Conservation (phyloP, 2,113 vertebrate genomes). For the Dicentrarchus labrax region DNA sequence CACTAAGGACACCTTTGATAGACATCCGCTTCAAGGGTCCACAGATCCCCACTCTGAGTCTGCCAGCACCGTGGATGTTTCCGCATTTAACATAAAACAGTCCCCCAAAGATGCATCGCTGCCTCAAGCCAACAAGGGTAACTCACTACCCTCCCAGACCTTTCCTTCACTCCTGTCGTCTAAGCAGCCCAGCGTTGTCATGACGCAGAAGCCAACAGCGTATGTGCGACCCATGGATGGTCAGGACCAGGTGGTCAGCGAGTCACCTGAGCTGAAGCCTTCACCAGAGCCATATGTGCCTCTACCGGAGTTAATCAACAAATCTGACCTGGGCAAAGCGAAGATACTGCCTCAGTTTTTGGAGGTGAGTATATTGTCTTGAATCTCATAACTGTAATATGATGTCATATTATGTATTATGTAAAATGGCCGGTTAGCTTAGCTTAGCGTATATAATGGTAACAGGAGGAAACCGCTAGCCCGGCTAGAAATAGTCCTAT, state of each 20-base stretch:
- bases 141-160: conserved; percentile 86
- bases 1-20: conserved; percentile 48
- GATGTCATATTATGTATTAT: neutral
- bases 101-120: conserved; percentile 70
- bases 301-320: conserved; percentile 83
- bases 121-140: conserved; percentile 74
- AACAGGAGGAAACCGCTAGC: neutral
- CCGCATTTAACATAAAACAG: conserved; percentile 67
- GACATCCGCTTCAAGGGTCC: conserved; percentile 46
- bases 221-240: conserved; percentile 97
- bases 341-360: conserved; percentile 85
- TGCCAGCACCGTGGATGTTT: conserved; percentile 56
- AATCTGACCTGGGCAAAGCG: conserved; percentile 84
- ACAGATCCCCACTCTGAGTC: conserved; percentile 35
- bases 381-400: neutral
- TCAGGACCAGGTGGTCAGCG: conserved; percentile 90
- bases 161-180: conserved; percentile 88
- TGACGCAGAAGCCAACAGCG: conserved; percentile 95
- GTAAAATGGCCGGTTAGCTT: neutral
- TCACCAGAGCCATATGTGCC: conserved; percentile 85
- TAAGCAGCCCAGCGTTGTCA: conserved; percentile 83
- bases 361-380: conserved; percentile 87
- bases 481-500: neutral
- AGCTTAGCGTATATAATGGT: neutral
- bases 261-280: conserved; percentile 91